Evolutionary conservation across 2,888 invertebrate species (phyloP), one percentile per base, ranked within the genome.

Genomic region (Nineta flava): DNA sequence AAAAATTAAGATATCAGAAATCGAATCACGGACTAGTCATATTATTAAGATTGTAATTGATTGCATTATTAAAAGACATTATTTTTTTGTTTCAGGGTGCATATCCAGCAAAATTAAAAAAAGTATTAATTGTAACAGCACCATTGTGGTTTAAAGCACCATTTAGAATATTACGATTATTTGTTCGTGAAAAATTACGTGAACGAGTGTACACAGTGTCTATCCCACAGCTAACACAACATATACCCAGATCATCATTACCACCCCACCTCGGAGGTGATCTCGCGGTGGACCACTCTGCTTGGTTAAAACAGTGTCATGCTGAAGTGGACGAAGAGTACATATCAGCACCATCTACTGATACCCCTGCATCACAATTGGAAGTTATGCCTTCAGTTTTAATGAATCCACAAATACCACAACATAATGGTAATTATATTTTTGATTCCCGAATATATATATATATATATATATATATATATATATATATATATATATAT

Each of bases 101-200:
- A 49, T 96, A 95, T 74, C 96, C 96, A 57, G 96, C 96, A 26
- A 86, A 94, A 62, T 71, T 97, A 63, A 95, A 95, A 71, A 95
- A 95, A 71, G 95, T 97, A 56, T 73, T 96, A 54, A 95, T 97
- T 64, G 95, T 93, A 59, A 94, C 95, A 54, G 95, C 96, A 46
- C 96, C 96, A 49, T 72, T 96, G 64, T 96, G 96, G 96, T 96
- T 96, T 71, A 94, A 93, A 70, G 95, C 95, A 52, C 95, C 96
- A 1, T 96, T 95, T 70, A 91, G 92, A 64, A 92, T 96, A 62
- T 76, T 96, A 49, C 80, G 95, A 49, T 72, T 96, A 59, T 96
- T 96, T 71, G 93, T 96, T 51, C 76, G 93, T 54, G 95, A 96
- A 70, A 96, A 96, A 70, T 72, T 96, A 58, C 77, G 95, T 56